Base-by-base conservation (phyloP, 2,113 vertebrate species). In the Trachemys scripta region DNA sequence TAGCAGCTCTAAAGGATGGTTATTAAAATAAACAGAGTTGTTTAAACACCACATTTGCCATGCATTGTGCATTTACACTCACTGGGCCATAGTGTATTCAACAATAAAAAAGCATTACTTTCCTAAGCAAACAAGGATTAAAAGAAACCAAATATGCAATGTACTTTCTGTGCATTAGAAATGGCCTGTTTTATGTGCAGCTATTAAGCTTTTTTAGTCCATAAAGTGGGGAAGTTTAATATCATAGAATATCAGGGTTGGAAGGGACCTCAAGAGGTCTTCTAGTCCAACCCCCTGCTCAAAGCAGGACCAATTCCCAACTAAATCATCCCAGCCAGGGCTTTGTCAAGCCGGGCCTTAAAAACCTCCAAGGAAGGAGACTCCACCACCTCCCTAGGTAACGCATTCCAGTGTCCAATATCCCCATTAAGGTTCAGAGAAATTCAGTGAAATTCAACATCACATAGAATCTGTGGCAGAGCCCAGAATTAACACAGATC, bases 41-140 rank as follows among this genome's bases (percentile, higher is more conserved):
- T 56, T 57, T 59, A 29, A 9, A 80, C 22, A 51, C 38, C 20
- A 78, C 10, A 25, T 85, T 59, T 89, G 53, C 83, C 93, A 87
- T 1, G 8, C 13, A 81, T 65, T 87, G 80, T 29, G 42, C 75
- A 80, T 90, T 92, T 87, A 72, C 65, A 89, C 57, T 89, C 57
- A 31, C 27, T 65, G 47, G 47, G 82, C 57, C 76, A 89, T n/a
- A 94, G 62, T 8, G 38, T 29, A 62, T 56, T 79, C 86, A 62
- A 47, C 19, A 45, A 47, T 6, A 1, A 13, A 82, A 49, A 47
- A n/a, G 3, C 11, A 51, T 42, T 94, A 90, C 72, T 87, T 95
- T 88, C 92, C 94, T 93, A 94, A 91, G 59, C 83, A 93, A 97
- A 96, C 85, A 93, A 92, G 84, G 49, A 90, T 10, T 94, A 59